Base-by-base conservation (phyloP, 23 tunicate species). In the Clavelina lepadiformis region DNA sequence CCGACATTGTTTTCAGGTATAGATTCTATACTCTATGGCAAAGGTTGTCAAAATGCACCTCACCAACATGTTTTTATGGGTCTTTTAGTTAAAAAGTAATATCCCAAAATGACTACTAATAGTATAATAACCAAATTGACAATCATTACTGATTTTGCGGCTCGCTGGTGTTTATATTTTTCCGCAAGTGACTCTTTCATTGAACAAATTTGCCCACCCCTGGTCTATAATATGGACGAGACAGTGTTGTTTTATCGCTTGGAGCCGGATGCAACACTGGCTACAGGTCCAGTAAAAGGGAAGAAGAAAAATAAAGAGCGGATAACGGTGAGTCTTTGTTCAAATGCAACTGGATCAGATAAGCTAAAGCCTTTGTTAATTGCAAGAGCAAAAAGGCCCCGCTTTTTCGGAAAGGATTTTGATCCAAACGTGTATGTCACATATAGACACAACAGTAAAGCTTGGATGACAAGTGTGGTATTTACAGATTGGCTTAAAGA, bases 401-500 rank as follows among this genome's bases (percentile, higher is more conserved):
- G 22, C 59, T 53, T 24, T 53, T 53, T 53, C 23, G 59, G 21
- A 53, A 53, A 53, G 59, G 21, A 53, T 53, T 53, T 53, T 53
- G 7, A 53, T 53, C 59, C 59, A 53, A 53, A 6, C 23, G 59
- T 53, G 7, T 53, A 53, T 53, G 15, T 53, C 59, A 53, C 59
- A 27, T n/a, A 53, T 53, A 53, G 22, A 53, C 59, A 53, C 59
- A 53, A 53, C 22, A 53, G 7, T 27, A 53, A 53, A 53, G 59
- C 59, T 7, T 11, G 59, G 22, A 13, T 53, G 59, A 53, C 59
- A 53, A 11, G 59, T 53, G 21, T n/a, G 59, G 21, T 53, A 53
- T 53, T 53, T 53, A 53, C 5, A 8, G 59, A 53, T 53, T 53
- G 59, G 59, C 59, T 53, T 53, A 53, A 53, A 53, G 59, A 53